Conservation (phyloP, 2,113 vertebrate genomes). For the Heliornis fulica region DNA sequence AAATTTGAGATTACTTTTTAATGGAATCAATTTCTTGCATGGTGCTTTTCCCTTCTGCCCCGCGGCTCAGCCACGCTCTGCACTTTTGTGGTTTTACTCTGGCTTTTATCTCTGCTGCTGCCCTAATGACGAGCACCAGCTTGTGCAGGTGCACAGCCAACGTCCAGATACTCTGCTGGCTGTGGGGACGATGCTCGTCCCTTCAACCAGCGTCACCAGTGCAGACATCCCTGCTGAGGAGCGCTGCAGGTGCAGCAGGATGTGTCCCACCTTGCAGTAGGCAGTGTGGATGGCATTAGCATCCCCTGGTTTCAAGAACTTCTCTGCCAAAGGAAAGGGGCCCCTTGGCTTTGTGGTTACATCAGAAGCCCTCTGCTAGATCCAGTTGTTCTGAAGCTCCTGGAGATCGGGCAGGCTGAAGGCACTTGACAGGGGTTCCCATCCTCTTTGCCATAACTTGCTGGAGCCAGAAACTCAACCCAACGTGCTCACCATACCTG, state of each 20-base stretch:
- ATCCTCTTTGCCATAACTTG: neutral
- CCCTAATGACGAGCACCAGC: neutral
- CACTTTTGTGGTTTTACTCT: conserved; percentile 46
- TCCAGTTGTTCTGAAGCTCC: neutral
- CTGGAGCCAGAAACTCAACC: neutral
- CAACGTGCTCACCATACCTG: accelerated
- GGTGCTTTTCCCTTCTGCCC: conserved; percentile 76
- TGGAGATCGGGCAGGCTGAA: neutral
- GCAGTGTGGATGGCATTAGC: neutral
- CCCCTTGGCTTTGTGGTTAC: neutral
- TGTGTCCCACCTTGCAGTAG: neutral
- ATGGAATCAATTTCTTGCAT: conserved; percentile 82
- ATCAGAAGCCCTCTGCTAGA: neutral
- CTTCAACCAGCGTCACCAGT: neutral
- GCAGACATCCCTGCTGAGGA: neutral
- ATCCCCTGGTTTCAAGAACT: neutral
- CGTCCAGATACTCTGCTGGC: accelerated
- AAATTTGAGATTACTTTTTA: conserved; percentile 86
- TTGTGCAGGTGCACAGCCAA: neutral
- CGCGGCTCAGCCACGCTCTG: conserved; percentile 59
- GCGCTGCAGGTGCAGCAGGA: neutral
- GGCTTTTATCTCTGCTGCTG: conserved; percentile 63
- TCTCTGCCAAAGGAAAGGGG: accelerated
- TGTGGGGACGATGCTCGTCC: accelerated
- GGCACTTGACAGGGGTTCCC: neutral